Base-by-base conservation (phyloP, 2,797 vertebrate species). In the Myotis pilosus region DNA sequence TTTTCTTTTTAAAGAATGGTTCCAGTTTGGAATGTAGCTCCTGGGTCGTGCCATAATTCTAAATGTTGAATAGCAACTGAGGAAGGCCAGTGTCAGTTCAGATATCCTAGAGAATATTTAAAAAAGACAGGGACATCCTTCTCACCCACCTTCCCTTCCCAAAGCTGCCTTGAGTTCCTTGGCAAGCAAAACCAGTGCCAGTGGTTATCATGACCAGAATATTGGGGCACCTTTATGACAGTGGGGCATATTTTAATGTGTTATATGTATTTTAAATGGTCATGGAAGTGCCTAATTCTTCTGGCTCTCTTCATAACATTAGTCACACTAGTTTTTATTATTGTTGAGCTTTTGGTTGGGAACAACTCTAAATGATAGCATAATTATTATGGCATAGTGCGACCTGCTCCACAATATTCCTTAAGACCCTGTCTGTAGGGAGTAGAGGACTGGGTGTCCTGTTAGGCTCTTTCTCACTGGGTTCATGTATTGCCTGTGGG, bases 251-350 rank as follows among this genome's bases (percentile, higher is more conserved):
- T 72, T 89, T 82, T 55, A 82, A 51, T 89, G 22, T 83, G 71
- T 71, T 83, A 8, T 47, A 28, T 75, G 2, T 87, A 75, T 57
- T 80, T 94, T 74, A 95, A 30, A 22, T 94, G 44, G 10, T 72
- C 78, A 49, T 47, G 57, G 89, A 92, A 30, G 9, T 44, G 1
- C 87, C 3, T 71, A 36, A n/a, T 94, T 69, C 16, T 89, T 49
- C 44, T 87, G 41, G 25, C 15, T 68, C 85, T 74, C 41, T 89
- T 93, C 13, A n/a, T 47, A 66, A 25, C 6, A 0, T 89, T 75
- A 38, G 25, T 76, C 69, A 49, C 28, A 22, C n/a, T 84, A 92
- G 16, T 80, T 92, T 95, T 90, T 89, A 19, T 38, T 87, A 41
- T 57, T 30, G 5, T 64, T 10, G 10, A 83, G 30, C 6, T 53